A percentile compares a stretch with the other conserved stretches of the same genome.
Evolutionary conservation across 1,140 invertebrate species (phyloP).

Genomic region (Temnothorax nylanderi): DNA sequence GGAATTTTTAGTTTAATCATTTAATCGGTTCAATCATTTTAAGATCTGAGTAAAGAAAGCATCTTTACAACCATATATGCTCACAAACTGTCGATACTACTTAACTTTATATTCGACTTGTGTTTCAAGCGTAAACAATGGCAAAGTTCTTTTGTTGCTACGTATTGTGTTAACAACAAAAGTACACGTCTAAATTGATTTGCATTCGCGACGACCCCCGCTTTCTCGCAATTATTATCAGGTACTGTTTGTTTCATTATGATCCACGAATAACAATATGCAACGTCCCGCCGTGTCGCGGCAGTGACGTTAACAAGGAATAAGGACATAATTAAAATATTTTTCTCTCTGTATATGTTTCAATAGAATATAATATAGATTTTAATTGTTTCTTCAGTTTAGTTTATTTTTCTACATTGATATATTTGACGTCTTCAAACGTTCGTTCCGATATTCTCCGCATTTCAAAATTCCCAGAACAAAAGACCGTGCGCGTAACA

Average conservation of each 20-base stretch:
- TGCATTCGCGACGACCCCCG: background rate
- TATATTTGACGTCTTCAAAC: background rate
- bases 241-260: slow-evolving; percentile 63
- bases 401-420: slow-evolving; percentile 6
- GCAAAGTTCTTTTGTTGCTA: background rate
- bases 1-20: background rate
- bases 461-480: background rate
- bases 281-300: background rate
- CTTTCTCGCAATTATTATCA: slow-evolving; percentile 70
- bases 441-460: background rate
- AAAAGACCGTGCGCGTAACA: background rate
- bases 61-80: background rate
- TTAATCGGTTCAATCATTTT: background rate
- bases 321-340: slow-evolving; percentile 62
- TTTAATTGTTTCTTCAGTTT: background rate
- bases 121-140: background rate
- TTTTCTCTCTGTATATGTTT: background rate
- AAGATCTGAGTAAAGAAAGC: background rate
- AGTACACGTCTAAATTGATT: slow-evolving; percentile 12
- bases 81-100: background rate
- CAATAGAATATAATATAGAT: background rate
- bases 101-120: background rate
- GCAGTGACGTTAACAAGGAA: slow-evolving; percentile 9
- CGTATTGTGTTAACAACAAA: background rate
- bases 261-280: slow-evolving; percentile 63